Conservation (phyloP, 92 coral and sea anemone genomes). For the Porites lobata region DNA sequence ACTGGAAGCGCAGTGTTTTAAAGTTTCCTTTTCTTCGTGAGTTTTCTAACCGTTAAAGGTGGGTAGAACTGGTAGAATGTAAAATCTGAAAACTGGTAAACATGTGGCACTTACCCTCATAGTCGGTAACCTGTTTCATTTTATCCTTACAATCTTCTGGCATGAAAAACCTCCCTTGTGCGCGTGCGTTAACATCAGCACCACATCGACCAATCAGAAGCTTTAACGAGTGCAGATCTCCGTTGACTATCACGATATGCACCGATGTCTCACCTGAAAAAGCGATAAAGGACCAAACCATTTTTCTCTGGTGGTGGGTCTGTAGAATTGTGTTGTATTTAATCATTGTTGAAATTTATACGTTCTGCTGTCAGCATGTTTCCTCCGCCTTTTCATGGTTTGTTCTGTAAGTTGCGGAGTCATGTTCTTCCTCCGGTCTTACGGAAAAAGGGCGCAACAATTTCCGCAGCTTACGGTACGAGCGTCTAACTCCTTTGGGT, state of each 20-base stretch:
- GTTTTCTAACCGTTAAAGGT: no score
- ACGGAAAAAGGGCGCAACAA: no score
- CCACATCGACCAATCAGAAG: constrained; percentile 63
- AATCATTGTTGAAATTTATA: neutral
- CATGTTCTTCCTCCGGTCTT: no score
- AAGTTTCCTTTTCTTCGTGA: neutral
- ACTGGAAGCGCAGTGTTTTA: no score
- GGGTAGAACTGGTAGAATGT: neutral
- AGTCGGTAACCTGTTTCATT: constrained; percentile 69
- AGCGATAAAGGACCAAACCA: neutral
- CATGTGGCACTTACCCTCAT: constrained; percentile 56
- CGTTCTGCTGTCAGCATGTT: no score
- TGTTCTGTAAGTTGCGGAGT: no score
- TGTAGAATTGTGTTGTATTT: neutral
- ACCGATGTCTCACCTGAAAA: constrained; percentile 83
- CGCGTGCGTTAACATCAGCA: constrained; percentile 85
- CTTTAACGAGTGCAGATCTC: constrained; percentile 79
- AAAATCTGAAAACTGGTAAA: neutral
- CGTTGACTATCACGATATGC: constrained; percentile 83
- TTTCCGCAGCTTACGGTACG: no score
- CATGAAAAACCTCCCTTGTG: constrained; percentile 78
- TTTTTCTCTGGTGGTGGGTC: no score
- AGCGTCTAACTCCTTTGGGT: no score
- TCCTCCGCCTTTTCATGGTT: no score
- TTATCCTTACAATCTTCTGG: constrained; percentile 84